phyloP scores from a whole-genome alignment of 1,140 invertebrate species.

The Bilobella aurantiaca region DNA sequence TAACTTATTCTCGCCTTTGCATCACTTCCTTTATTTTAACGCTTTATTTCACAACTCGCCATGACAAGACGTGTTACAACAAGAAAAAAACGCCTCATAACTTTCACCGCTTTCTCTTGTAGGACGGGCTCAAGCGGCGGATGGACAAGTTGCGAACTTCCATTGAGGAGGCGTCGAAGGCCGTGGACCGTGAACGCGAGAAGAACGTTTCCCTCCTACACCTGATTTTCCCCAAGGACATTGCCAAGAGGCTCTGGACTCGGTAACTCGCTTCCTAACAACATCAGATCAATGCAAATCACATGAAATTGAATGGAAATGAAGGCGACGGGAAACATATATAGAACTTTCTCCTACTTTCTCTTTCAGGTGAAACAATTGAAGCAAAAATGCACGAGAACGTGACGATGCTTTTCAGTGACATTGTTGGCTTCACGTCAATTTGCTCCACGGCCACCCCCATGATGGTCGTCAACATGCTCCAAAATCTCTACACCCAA shows the following conservation, averaged over 20 bases:
- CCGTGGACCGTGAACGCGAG: conserved; percentile 82
- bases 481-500: conserved; percentile 80
- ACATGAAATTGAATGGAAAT: no score
- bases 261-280: conserved; percentile 50
- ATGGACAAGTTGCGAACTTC: conserved; percentile 92
- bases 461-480: conserved; percentile 89
- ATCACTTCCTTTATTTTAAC: no score
- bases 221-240: conserved; percentile 86
- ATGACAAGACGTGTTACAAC: neutral
- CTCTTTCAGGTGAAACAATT: conserved; percentile 62
- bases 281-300: neutral
- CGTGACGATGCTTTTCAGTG: conserved; percentile 87
- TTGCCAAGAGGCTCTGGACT: conserved; percentile 83
- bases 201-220: conserved; percentile 90
- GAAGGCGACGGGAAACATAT: no score
- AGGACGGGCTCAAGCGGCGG: conserved; percentile 83
- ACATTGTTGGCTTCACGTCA: conserved; percentile 91
- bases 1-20: no score
- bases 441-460: conserved; percentile 81
- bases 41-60: neutral
- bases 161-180: conserved; percentile 81
- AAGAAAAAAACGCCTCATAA: neutral
- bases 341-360: no score
- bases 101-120: conserved; percentile 24
- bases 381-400: conserved; percentile 82